Evolutionary conservation across 2,888 invertebrate species (phyloP), one percentile per base, ranked within the genome.

Genomic region (Anthophora plumipes): DNA sequence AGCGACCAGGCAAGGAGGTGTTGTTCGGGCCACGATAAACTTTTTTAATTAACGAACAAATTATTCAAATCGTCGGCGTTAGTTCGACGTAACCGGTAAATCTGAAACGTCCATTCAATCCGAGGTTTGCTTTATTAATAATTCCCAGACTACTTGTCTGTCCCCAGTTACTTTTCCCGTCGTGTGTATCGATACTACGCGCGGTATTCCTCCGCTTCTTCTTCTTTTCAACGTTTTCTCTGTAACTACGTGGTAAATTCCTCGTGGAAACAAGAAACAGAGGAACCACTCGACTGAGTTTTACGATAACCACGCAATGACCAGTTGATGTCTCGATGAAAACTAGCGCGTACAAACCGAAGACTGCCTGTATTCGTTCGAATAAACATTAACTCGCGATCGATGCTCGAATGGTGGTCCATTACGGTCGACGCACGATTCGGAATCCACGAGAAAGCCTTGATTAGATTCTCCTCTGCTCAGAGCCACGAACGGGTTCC

Each of bases 1-100:
- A 60, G 61, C 71, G 67, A 59, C 68, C 75, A 20, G 70, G 69
- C 70, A 83, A 82, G 77, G 54, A 85, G 81, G 79, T 85, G 85
- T 85, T 85, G 85, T 81, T 77, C 74, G 48, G 52, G n/a, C 63
- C 63, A 55, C 68, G 71, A 80, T 64, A 69, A 84, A 75, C 78
- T 85, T 80, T 85, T 84, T 86, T 82, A 84, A 85, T 85, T 79
- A 85, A 78, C 76, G 74, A 72, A 83, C 77, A 81, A 85, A 83
- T 85, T 83, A 83, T 79, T 69, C 57, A 75, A 77, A 81, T 79
- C 69, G 84, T 46, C 72, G 39, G 9, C 66, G 63, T 68, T 61
- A 67, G 57, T 60, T 52, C n/a, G 31, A 57, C 55, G 67, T 61
- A 75, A 68, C 67, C 48, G 59, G 69, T 61, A 74, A 85, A 73